These are phyloP conservation scores for Chelonus formosanus DNA, from an alignment of 2,888 invertebrate genomes.

Conservation along the genomic window DNA sequence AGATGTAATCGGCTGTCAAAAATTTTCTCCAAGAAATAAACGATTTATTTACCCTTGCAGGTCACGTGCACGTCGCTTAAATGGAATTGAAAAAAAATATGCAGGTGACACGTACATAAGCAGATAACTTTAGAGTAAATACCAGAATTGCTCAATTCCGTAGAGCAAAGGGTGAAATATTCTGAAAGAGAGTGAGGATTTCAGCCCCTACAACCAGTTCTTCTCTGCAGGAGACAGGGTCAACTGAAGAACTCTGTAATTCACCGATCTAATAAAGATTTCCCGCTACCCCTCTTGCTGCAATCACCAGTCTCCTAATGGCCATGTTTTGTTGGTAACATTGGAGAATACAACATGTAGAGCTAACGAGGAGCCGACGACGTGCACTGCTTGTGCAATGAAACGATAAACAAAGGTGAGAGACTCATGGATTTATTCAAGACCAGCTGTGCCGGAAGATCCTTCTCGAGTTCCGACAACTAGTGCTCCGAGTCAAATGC, in stretches of 20 bases:
- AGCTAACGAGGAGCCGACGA: slow-evolving; percentile 13
- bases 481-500: slow-evolving; percentile 4
- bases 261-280: slow-evolving; percentile 48
- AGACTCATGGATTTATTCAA: slow-evolving; percentile 15
- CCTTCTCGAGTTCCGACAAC: slow-evolving; percentile 30
- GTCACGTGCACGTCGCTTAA: background rate
- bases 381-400: slow-evolving; percentile 19
- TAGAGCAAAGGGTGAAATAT: background rate
- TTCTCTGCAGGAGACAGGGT: slow-evolving; percentile 26
- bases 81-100: background rate
- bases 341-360: slow-evolving; percentile 17
- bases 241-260: slow-evolving; percentile 37
- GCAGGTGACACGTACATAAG: background rate
- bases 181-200: background rate
- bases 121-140: background rate
- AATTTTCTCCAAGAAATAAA: too few species aligned
- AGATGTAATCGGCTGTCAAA: too few species aligned
- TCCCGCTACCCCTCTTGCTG: slow-evolving; percentile 44
- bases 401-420: slow-evolving; percentile 3
- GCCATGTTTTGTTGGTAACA: slow-evolving; percentile 26
- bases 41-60: too few species aligned
- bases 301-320: slow-evolving; percentile 46
- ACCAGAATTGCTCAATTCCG: slow-evolving; percentile 17
- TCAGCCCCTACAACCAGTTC: slow-evolving; percentile 8
- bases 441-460: slow-evolving; percentile 46